Evolutionary conservation across 2,113 vertebrate species (phyloP).

Genomic region (Oreochromis aureus): DNA sequence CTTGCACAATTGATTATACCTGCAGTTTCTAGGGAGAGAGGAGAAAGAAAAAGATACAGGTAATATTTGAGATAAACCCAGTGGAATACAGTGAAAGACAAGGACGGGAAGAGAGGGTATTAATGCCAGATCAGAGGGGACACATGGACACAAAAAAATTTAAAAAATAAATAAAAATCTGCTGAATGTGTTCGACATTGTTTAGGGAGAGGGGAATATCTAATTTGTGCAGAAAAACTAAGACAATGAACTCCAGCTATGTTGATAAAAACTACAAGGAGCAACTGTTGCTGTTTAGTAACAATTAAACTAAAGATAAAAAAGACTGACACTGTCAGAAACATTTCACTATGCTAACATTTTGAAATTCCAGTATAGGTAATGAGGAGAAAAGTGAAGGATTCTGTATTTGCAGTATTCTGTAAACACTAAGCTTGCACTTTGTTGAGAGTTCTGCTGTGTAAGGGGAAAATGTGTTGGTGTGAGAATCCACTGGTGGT

Average conservation of each 20-base stretch:
- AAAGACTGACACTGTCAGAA: neutral
- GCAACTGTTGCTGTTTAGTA: neutral
- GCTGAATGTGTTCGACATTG: conserved; percentile 43
- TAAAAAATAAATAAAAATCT: conserved; percentile 1
- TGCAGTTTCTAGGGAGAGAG: conserved; percentile 76
- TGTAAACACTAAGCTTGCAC: conserved; percentile 21
- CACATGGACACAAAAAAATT: conserved; percentile 14
- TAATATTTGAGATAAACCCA: conserved; percentile 66
- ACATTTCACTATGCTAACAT: neutral
- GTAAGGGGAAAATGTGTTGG: neutral
- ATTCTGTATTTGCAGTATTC: neutral
- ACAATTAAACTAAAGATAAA: neutral
- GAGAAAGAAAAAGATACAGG: conserved; percentile 71
- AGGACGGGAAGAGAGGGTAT: conserved; percentile 41
- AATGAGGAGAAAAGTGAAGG: neutral
- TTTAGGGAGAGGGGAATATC: neutral
- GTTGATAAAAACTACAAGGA: neutral
- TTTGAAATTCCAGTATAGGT: neutral
- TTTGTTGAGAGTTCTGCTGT: neutral
- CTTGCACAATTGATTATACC: conserved; percentile 77
- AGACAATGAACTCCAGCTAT: neutral
- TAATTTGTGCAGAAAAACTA: neutral
- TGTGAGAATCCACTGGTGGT: neutral
- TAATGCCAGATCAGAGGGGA: conserved; percentile 52
- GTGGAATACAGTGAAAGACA: conserved; percentile 67